These are phyloP conservation scores for Corynorhinus townsendii DNA, from an alignment of 2,113 vertebrate species.

Conservation along the genomic window DNA sequence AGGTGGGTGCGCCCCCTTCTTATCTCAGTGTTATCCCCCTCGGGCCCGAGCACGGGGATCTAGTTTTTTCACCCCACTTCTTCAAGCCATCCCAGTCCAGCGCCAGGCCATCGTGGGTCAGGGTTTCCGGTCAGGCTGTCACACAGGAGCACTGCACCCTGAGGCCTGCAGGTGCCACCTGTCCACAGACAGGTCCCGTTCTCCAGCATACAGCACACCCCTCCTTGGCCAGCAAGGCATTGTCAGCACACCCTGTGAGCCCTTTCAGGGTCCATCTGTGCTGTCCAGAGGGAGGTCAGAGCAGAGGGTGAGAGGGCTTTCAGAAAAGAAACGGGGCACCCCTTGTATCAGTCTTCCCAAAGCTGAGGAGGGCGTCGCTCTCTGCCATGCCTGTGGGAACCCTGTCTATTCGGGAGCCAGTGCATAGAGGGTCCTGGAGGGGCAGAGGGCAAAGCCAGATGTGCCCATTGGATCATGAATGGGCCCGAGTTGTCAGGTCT, in stretches of 20 bases:
- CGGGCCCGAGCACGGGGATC: rapidly evolving
- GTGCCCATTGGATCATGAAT: neutral
- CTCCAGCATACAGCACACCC: neutral
- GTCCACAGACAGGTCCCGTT: neutral
- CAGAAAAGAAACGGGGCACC: neutral
- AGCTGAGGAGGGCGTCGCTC: rapidly evolving
- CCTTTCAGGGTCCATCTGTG: neutral
- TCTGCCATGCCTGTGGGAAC: neutral
- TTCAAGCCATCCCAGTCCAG: neutral
- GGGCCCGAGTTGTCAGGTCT: neutral
- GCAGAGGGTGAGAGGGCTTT: neutral
- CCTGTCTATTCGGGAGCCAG: neutral
- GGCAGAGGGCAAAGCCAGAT: neutral
- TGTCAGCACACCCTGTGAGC: neutral
- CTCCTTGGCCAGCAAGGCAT: neutral
- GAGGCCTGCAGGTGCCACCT: neutral
- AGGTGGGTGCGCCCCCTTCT: neutral
- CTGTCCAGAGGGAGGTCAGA: neutral
- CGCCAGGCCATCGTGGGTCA: neutral
- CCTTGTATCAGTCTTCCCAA: rapidly evolving
- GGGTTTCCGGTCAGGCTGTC: neutral
- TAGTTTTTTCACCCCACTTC: neutral
- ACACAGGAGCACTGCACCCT: neutral
- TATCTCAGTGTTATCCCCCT: rapidly evolving
- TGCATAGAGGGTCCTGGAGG: rapidly evolving